A percentile compares a stretch with the other conserved stretches of the same genome.
Conservation (phyloP, 2,113 vertebrate genomes). For the Tretioscincus oriximinensis region DNA sequence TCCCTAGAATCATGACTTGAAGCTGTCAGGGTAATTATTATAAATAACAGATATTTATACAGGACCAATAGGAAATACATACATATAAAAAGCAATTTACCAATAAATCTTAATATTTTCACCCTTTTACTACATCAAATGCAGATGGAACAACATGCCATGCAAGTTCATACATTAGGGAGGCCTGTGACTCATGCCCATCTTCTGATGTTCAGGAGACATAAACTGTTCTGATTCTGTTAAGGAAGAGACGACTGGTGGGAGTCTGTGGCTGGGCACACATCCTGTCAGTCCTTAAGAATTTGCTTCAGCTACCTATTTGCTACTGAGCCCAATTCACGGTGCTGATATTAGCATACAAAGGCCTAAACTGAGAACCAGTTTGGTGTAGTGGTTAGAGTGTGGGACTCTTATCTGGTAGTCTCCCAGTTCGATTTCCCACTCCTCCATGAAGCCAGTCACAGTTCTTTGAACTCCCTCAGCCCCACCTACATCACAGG, state of each 20-base stretch:
- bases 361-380: too few species aligned
- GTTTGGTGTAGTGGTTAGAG: too few species aligned
- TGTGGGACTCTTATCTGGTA: too few species aligned
- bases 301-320: too few species aligned
- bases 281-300: too few species aligned
- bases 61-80: neutral
- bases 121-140: neutral
- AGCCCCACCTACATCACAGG: too few species aligned
- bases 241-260: neutral
- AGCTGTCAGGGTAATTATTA: constrained; percentile 25
- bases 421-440: too few species aligned
- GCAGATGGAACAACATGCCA: neutral
- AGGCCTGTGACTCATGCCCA: neutral
- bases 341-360: too few species aligned
- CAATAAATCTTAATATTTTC: constrained; percentile 25
- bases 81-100: constrained; percentile 5
- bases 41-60: constrained; percentile 30
- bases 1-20: constrained; percentile 12
- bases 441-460: too few species aligned
- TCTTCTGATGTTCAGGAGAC: neutral
- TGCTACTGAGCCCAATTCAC: too few species aligned
- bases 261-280: too few species aligned
- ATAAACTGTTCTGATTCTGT: neutral
- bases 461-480: too few species aligned
- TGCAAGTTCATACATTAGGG: neutral